A percentile compares a stretch with the other conserved stretches of the same genome.
Evolutionary conservation across 2,113 vertebrate genomes (phyloP).

Genomic region (Toxotes jaculatrix): DNA sequence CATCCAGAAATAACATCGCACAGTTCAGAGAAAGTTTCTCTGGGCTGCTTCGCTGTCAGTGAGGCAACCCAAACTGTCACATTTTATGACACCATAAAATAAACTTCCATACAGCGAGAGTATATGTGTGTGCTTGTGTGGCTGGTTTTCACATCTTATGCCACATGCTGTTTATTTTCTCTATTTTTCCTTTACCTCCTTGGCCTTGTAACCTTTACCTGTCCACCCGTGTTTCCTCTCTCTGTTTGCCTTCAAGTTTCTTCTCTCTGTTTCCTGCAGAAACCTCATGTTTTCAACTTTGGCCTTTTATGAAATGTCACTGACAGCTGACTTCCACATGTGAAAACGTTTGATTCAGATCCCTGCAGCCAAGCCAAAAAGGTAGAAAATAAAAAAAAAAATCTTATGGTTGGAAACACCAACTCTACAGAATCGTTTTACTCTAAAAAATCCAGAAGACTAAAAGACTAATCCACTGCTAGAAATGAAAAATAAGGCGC

Average conservation of each 20-base stretch:
- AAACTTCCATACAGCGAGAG: not conserved
- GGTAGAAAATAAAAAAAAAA: not conserved
- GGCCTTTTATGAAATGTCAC: constrained; percentile 53
- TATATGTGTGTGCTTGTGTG: not conserved
- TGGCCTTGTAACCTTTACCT: constrained; percentile 22
- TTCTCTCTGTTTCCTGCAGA: not conserved
- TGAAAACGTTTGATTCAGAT: constrained; percentile 31
- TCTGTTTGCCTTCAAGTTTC: not conserved
- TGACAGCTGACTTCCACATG: not conserved
- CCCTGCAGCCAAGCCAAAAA: not conserved
- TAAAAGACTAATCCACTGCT: not conserved
- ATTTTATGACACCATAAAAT: constrained; percentile 61
- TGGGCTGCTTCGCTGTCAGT: constrained; percentile 39
- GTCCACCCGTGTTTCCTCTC: not conserved
- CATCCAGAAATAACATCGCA: constrained; percentile 47
- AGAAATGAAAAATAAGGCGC: not conserved
- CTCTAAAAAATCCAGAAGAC: not conserved
- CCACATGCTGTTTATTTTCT: constrained; percentile 18
- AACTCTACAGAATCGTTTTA: not conserved
- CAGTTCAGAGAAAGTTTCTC: constrained; percentile 37
- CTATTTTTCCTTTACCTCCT: constrained; percentile 2
- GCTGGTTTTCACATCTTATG: constrained; percentile 11
- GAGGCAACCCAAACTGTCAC: constrained; percentile 55
- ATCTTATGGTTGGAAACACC: not conserved
- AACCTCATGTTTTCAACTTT: constrained; percentile 14